Conservation (phyloP, 2,113 vertebrate species). For the Thymallus thymallus region DNA sequence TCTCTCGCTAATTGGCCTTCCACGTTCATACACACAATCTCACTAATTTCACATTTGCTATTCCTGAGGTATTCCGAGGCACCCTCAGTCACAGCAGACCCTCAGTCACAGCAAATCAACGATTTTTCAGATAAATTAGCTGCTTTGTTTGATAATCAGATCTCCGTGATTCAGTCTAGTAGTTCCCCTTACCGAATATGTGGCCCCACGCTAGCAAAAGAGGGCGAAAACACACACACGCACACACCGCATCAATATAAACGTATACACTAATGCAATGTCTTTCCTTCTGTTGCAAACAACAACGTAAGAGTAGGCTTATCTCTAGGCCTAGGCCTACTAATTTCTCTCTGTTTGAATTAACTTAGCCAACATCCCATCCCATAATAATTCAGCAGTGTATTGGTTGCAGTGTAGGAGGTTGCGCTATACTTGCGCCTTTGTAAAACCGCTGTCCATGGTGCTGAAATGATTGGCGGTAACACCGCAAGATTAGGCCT, state of each 20-base stretch:
- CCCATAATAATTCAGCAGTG: too few species aligned
- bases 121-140: slow-evolving; percentile 82
- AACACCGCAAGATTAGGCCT: too few species aligned
- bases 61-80: slow-evolving; percentile 85
- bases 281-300: too few species aligned
- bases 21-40: slow-evolving; percentile 92
- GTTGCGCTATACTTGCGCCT: not conserved
- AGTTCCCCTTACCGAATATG: slow-evolving; percentile 50
- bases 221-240: slow-evolving; percentile 23
- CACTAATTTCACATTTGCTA: slow-evolving; percentile 98
- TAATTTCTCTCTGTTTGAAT: too few species aligned
- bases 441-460: not conserved
- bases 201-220: slow-evolving; percentile 71
- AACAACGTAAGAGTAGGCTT: too few species aligned
- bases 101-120: too few species aligned
- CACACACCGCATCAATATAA: too few species aligned
- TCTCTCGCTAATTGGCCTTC: slow-evolving; percentile 86
- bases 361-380: too few species aligned
- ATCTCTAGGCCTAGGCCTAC: too few species aligned
- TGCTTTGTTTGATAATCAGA: slow-evolving; percentile 91
- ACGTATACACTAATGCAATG: too few species aligned
- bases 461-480: not conserved
- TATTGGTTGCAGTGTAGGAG: too few species aligned
- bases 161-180: slow-evolving; percentile 77
- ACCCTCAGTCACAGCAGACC: slow-evolving; percentile 77